Evolutionary conservation across 2,113 vertebrate genomes (phyloP).

Genomic region (Ursus arctos): DNA sequence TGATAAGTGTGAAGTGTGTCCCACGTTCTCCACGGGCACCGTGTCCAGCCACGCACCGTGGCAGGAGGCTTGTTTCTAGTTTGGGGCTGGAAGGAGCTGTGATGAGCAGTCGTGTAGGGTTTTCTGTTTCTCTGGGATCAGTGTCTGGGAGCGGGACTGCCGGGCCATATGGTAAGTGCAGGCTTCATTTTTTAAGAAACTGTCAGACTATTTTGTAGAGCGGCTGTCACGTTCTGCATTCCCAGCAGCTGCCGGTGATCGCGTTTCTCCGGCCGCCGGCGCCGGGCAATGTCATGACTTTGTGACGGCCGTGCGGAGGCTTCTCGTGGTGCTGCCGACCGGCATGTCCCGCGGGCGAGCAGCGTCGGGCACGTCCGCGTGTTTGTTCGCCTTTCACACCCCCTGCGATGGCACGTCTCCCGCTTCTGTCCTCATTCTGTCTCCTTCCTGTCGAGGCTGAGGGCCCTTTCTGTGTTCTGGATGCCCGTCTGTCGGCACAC

Average conservation of each 20-base stretch:
- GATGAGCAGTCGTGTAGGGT: accelerated
- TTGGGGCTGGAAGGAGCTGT: accelerated
- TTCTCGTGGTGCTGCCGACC: accelerated
- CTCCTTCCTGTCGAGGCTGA: accelerated
- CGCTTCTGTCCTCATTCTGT: accelerated
- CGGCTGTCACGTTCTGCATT: background rate
- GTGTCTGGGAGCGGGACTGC: accelerated
- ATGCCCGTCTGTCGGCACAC: accelerated
- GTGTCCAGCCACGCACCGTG: accelerated
- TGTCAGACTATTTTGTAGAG: background rate
- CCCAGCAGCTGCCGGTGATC: background rate
- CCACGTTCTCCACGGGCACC: accelerated
- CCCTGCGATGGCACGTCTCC: accelerated
- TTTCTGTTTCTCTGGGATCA: background rate
- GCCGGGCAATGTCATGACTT: accelerated
- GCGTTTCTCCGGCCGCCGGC: accelerated
- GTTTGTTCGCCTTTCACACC: accelerated
- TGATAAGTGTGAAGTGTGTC: background rate
- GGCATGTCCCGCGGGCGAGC: background rate
- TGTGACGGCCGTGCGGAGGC: accelerated
- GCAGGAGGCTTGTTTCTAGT: background rate
- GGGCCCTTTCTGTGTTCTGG: accelerated
- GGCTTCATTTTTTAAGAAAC: background rate
- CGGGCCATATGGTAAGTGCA: accelerated
- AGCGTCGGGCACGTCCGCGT: accelerated